Conservation (phyloP, 2,888 invertebrate genomes). For the Yponomeuta cagnagella region DNA sequence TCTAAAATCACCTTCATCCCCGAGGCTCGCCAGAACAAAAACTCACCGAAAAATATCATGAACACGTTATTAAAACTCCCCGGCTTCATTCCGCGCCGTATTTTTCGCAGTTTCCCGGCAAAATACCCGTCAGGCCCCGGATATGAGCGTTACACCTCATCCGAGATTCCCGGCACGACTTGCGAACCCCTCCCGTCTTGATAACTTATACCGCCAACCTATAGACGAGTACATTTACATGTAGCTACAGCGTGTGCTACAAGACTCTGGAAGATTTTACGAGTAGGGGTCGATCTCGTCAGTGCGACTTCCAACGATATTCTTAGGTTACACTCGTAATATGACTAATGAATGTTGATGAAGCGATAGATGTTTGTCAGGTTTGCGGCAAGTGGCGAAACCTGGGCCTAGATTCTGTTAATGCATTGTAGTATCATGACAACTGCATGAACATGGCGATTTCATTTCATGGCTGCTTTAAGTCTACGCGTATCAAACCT, state of each 20-base stretch:
- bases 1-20: conserved; percentile 32
- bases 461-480: too few species aligned
- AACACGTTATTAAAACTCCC: conserved; percentile 12
- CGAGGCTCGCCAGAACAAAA: conserved; percentile 19
- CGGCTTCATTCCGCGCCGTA: background rate
- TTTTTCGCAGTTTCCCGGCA: conserved; percentile 1
- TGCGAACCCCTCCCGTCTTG: conserved; percentile 8
- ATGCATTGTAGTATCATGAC: too few species aligned
- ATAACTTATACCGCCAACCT: conserved; percentile 3
- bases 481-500: too few species aligned
- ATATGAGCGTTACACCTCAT: conserved; percentile 9
- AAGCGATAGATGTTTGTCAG: too few species aligned
- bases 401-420: too few species aligned
- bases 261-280: background rate
- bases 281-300: background rate
- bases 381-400: too few species aligned
- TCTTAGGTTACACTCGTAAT: too few species aligned
- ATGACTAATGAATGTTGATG: too few species aligned
- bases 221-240: background rate
- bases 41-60: background rate
- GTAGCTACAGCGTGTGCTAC: background rate
- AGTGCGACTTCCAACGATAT: background rate
- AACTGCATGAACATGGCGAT: too few species aligned
- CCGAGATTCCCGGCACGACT: conserved; percentile 3
- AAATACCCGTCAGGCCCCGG: conserved; percentile 4